These are phyloP conservation scores for Dryomyza anilis DNA, from an alignment of 2,888 invertebrate genomes.

Conservation along the genomic window DNA sequence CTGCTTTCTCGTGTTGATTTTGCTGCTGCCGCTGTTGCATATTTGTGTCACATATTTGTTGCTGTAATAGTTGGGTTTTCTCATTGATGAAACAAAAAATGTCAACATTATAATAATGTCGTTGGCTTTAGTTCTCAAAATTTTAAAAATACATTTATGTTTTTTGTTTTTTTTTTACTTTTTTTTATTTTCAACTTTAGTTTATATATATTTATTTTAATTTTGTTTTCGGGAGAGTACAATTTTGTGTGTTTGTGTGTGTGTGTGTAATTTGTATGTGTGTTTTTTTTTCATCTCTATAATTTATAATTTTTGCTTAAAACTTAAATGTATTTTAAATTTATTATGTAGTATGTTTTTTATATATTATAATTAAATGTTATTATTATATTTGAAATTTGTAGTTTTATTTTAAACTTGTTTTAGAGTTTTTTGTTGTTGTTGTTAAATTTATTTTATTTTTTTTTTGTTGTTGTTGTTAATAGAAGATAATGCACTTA, in stretches of 20 bases:
- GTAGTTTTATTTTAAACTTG: conserved; percentile 10
- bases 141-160: not conserved
- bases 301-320: conserved; percentile 24
- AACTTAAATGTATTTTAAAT: conserved; percentile 33
- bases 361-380: not conserved
- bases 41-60: not conserved
- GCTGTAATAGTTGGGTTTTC: not conserved
- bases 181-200: conserved; percentile 27
- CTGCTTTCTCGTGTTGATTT: not conserved
- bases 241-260: not conserved
- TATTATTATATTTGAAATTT: conserved; percentile 11
- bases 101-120: too few species aligned
- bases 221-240: not conserved
- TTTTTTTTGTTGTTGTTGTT: conserved; percentile 31
- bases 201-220: conserved; percentile 23
- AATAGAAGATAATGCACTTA: conserved; percentile 53
- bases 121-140: not conserved
- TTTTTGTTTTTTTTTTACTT: not conserved
- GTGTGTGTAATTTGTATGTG: too few species aligned
- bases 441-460: conserved; percentile 28
- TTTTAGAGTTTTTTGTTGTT: conserved; percentile 26
- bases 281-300: not conserved
- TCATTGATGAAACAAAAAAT: not conserved
- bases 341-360: conserved; percentile 3
- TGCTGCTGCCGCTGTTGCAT: not conserved